These are phyloP conservation scores for Pipra filicauda DNA, from an alignment of 2,113 vertebrate genomes.

Conservation along the genomic window DNA sequence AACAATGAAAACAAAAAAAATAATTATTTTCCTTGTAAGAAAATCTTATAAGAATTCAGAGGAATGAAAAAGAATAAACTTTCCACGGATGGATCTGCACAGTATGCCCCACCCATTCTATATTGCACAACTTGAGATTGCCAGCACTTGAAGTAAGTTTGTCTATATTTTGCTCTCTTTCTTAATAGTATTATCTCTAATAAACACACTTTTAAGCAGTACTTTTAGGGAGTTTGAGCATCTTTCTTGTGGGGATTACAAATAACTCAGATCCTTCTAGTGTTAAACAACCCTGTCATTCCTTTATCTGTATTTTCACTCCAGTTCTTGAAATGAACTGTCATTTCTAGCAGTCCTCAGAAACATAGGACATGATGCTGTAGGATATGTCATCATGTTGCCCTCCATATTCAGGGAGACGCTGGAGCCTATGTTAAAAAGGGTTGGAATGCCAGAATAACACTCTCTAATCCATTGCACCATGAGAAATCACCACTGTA, in stretches of 20 bases:
- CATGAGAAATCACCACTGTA: not conserved
- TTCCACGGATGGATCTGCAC: not conserved
- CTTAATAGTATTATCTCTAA: not conserved
- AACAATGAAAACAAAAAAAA: not conserved
- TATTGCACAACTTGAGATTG: not conserved
- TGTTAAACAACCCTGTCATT: not conserved
- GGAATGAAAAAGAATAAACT: not conserved
- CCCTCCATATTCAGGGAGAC: not conserved
- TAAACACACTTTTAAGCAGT: not conserved
- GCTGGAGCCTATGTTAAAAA: not conserved
- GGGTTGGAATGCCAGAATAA: not conserved
- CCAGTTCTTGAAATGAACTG: not conserved
- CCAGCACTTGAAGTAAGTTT: not conserved
- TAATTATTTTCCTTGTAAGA: not conserved
- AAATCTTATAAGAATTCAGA: not conserved
- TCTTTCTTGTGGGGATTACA: not conserved
- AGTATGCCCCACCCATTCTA: not conserved
- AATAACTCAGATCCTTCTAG: accelerated
- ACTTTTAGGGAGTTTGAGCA: not conserved
- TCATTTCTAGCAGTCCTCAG: not conserved
- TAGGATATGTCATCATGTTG: not conserved
- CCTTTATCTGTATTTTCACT: not conserved
- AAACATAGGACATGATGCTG: not conserved
- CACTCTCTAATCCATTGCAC: not conserved
- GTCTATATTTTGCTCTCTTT: not conserved